phyloP scores from a whole-genome alignment of 2,113 vertebrate genomes.

The Apteryx mantelli region DNA sequence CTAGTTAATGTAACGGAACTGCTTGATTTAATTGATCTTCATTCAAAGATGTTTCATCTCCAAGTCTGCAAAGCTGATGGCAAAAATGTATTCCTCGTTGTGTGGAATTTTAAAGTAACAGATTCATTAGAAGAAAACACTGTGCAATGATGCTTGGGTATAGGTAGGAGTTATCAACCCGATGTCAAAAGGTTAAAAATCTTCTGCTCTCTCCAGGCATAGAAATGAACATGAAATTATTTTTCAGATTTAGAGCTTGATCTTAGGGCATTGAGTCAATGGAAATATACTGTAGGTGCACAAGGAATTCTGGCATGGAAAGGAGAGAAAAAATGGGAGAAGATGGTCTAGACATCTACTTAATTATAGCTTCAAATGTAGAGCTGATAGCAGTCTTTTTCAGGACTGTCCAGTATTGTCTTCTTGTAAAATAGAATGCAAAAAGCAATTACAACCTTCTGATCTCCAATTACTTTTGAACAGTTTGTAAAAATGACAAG shows the following conservation, averaged over 20 bases:
- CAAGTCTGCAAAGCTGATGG: not conserved
- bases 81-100: not conserved
- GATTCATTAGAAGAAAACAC: not conserved
- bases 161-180: not conserved
- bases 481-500: slow-evolving; percentile 8
- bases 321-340: not conserved
- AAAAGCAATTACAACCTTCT: not conserved
- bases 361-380: not conserved
- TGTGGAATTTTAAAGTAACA: not conserved
- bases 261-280: not conserved
- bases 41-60: not conserved
- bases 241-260: not conserved
- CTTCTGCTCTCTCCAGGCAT: not conserved
- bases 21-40: not conserved
- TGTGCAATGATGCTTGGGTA: not conserved
- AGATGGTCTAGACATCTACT: not conserved
- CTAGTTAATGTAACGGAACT: not conserved
- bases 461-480: not conserved
- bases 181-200: not conserved
- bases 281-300: not conserved
- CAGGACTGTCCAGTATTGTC: not conserved
- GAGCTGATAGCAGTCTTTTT: not conserved
- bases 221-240: not conserved
- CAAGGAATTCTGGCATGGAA: not conserved
- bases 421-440: not conserved